Evolutionary conservation across 2,888 invertebrate species (phyloP), one percentile per base, ranked within the genome.

Genomic region (Chymomyza amoena): DNA sequence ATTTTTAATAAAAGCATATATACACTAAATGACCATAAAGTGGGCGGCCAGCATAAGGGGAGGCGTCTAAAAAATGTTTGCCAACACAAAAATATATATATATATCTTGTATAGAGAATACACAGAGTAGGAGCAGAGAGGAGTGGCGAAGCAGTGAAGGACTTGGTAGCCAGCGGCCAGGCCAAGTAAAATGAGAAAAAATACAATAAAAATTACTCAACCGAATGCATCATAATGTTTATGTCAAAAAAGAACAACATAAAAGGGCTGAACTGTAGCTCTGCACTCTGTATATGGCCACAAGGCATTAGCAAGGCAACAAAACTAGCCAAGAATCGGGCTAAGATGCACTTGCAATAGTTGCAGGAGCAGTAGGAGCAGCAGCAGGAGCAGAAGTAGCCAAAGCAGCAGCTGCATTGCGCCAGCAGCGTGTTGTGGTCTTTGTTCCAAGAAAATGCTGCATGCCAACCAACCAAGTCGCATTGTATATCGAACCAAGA

Each of bases 141-240:
- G 52, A 56, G 45, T 39, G 45, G 45, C n/a, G 1, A 51, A 32
- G 52, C 20, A 18, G 16, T 45, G 39, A 0, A 45, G 13, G 4
- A 13, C 39, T 45, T 52, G 28, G 28, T 32, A 68, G 70, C 64
- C 77, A 71, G 64, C 61, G 64, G 70, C 70, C 74, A 70, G 68
- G 72, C 70, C 52, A 72, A 71, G 76, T 62, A 78, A 80, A 74
- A 74, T 69, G 64, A 66, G 67, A 77, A 80, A 80, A 83, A 79
- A 84, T 87, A 84, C 79, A 82, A 84, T 87, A 84, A 84, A 84
- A 87, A 84, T 84, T 84, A 84, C 87, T 82, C 80, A 79, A 82
- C 79, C 84, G 81, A 84, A 84, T 87, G 83, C 85, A 87, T 84
- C 84, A 87, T 84, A 84, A 84, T 87, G 87, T 84, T 87, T 84